These are phyloP conservation scores for Morone saxatilis DNA, from an alignment of 2,113 vertebrate genomes.

Conservation along the genomic window DNA sequence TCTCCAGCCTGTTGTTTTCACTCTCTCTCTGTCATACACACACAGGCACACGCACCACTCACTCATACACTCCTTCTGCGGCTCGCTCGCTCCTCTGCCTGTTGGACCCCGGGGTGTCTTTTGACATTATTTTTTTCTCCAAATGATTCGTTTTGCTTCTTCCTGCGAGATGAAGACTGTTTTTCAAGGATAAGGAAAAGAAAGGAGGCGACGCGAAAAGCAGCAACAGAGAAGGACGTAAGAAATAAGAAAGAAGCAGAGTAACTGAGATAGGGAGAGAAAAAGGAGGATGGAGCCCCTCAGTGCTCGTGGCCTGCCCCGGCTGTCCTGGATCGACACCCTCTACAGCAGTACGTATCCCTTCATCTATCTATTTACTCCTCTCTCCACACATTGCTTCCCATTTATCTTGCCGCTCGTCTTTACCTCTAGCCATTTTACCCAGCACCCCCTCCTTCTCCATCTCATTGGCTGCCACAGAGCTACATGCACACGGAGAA, in stretches of 20 bases:
- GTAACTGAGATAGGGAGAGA: conserved; percentile 53
- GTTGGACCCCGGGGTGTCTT: conserved; percentile 63
- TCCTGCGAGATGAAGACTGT: conserved; percentile 80
- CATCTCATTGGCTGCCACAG: conserved; percentile 40
- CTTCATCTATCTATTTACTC: conserved; percentile 21
- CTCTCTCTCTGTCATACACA: conserved; percentile 43
- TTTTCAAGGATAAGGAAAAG: conserved; percentile 73
- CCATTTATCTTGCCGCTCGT: conserved; percentile 21
- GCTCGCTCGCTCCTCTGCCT: conserved; percentile 46
- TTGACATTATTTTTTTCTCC: conserved; percentile 41
- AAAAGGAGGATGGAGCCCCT: conserved; percentile 92
- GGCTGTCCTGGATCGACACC: conserved; percentile 98
- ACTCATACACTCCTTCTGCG: conserved; percentile 24
- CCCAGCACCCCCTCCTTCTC: conserved; percentile 28
- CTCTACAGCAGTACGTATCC: conserved; percentile 97
- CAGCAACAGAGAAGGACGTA: conserved; percentile 15
- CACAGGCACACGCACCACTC: conserved; percentile 39
- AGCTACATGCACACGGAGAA: conserved; percentile 20
- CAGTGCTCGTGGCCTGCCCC: conserved; percentile 93
- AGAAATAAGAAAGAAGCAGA: conserved; percentile 48
- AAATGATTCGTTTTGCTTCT: conserved; percentile 46
- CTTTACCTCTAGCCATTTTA: conserved; percentile 48
- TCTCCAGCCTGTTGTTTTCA: conserved; percentile 80
- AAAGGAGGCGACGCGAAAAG: conserved; percentile 9
- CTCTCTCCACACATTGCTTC: conserved; percentile 35